Percentiles rank a stretch among this genome's conserved stretches.
phyloP scores from a whole-genome alignment of 2,113 vertebrate species.

The Dicaeum eximium region DNA sequence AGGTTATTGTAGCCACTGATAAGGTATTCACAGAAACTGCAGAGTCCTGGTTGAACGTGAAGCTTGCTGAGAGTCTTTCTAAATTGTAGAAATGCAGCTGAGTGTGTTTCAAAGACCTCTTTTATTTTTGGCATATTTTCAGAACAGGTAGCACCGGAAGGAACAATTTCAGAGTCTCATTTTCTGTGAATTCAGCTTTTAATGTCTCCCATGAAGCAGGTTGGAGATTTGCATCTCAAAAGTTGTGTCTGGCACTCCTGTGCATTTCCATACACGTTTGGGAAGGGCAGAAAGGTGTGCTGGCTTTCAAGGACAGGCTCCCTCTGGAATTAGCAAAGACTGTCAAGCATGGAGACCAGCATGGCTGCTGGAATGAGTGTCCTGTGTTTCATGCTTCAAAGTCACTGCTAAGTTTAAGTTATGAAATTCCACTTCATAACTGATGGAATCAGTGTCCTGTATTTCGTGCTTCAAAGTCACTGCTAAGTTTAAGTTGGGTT shows the following conservation, averaged over 20 bases:
- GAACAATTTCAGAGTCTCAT: not conserved
- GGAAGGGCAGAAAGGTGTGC: not conserved
- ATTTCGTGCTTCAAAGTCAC: not conserved
- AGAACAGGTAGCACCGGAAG: not conserved
- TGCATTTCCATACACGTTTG: fast-evolving
- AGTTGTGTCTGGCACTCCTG: not conserved
- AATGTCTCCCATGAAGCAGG: not conserved
- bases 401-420: not conserved
- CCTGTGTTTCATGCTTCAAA: not conserved
- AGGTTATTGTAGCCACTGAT: not conserved
- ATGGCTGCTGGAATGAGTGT: not conserved
- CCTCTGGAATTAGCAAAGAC: not conserved
- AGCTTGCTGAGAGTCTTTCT: not conserved
- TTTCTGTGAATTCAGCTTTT: not conserved
- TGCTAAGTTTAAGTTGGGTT: not conserved
- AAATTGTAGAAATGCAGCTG: not conserved
- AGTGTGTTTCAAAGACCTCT: not conserved
- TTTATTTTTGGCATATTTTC: not conserved
- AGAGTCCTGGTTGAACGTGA: not conserved
- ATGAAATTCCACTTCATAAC: too few species aligned
- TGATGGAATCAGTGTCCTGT: not conserved
- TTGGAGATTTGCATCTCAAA: not conserved
- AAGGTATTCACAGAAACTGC: not conserved
- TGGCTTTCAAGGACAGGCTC: not conserved
- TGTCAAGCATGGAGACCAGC: not conserved